Conservation (phyloP, 2,797 vertebrate species). For the Phylloscopus collybita region DNA sequence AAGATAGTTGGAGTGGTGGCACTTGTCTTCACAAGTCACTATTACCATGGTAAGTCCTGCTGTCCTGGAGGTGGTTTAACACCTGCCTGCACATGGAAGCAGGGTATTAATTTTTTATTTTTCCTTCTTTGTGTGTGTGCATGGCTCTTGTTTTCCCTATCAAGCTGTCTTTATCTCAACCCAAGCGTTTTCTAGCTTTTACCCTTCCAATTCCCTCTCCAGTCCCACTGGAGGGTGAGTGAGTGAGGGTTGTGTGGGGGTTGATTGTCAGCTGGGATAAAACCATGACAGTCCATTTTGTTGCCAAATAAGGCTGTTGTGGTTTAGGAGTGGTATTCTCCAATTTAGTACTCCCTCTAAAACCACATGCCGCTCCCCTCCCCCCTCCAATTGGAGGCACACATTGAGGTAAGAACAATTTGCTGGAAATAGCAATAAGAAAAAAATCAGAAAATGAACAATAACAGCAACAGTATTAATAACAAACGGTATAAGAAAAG, state of each 20-base stretch:
- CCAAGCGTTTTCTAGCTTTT: not conserved
- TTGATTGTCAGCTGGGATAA: not conserved
- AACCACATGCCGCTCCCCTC: rapidly evolving
- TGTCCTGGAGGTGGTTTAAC: not conserved
- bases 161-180: not conserved
- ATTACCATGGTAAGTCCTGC: no score
- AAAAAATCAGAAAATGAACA: not conserved
- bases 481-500: not conserved
- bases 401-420: not conserved
- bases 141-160: not conserved
- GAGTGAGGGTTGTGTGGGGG: rapidly evolving
- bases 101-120: not conserved
- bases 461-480: not conserved
- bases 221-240: not conserved
- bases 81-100: not conserved
- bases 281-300: not conserved
- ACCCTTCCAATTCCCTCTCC: not conserved
- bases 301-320: not conserved
- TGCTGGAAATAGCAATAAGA: not conserved
- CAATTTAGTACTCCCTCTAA: not conserved
- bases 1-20: not conserved
- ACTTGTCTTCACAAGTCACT: not conserved
- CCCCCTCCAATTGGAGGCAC: not conserved
- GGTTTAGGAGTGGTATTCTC: not conserved
- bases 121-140: not conserved